Evolutionary conservation across 2,113 vertebrate genomes (phyloP), one percentile per base, ranked within the genome.

Genomic region (Larimichthys crocea): DNA sequence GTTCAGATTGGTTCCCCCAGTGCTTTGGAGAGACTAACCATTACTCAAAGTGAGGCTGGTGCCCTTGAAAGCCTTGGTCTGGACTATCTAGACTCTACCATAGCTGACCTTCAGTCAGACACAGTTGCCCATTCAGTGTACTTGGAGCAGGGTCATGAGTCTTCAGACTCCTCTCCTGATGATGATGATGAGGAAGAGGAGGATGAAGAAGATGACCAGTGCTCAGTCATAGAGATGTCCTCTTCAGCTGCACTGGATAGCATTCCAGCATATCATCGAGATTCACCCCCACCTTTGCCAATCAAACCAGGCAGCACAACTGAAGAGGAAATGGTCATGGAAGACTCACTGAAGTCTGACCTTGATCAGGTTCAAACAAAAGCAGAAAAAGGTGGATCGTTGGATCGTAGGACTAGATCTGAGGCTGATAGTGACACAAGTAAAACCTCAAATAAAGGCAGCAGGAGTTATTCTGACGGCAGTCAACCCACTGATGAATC

Each of bases 181-280:
- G 97, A 94, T 46, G 84, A 94, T 42, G 84, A 89, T 4, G 83
- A 69, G 2, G 88, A 85, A 14, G 90, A 89, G 2, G 93, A 92
- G 16, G 92, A 92, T 42, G 90, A 93, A 55, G 91, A 92, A 15
- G 92, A 40, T 40, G 35, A 98, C 64, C 96, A 96, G 76, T 96
- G 94, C 79, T 97, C 98, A 26, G 97, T 99, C 73, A 97, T 98
- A 85, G 97, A 99, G 94, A 96, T 97, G 86, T 94, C 95, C 31
- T 93, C 95, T 80, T 93, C 94, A 85, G 59, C 85, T 59, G 52
- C 65, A 73, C 68, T 57, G 42, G 11, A 48, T 66, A 65, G 49
- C 55, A 79, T 55, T 57, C 35, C 53, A 83, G 29, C 75, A 50
- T 15, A 91, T 88, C 19, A 89, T 65, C 76, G 89, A 52, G 74